Evolutionary conservation across 2,113 vertebrate species (phyloP), one percentile per base, ranked within the genome.

Genomic region (Callipepla squamata): DNA sequence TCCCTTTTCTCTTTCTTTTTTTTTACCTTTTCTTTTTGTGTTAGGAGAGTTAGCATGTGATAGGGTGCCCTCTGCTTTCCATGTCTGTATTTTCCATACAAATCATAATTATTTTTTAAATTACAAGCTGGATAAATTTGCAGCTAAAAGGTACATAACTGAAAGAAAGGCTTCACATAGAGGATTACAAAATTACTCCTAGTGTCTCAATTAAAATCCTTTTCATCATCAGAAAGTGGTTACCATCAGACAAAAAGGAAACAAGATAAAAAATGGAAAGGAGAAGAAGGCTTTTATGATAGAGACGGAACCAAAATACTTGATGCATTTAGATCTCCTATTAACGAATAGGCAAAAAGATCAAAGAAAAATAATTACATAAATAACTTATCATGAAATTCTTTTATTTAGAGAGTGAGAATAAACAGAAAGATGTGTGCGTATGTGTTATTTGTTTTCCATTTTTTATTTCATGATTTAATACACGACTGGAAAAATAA

Each of bases 11-110:
- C 13, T 26, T 51, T 13, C 25, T 25, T 12, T 23, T 7, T 51
- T 51, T 26, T 51, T 14, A 8, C 23, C 23, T 13, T 26, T 51
- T 51, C 50, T 53, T 53, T 50, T 15, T 53, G 89, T 92, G 76
- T 94, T 79, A 88, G 61, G 38, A 91, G 96, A 95, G 48, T 97
- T 97, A 95, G 53, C 76, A 93, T 97, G 98, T 95, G 97, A 97
- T 95, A 97, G 95, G 97, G 96, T 97, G 97, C 98, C 98, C 98
- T 97, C 98, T 97, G 94, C 98, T 98, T 98, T 98, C 97, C 97
- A 97, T 97, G 95, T 89, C 88, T 94, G 92, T 97, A 97, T 98
- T 97, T 97, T 97, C 85, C 92, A 82, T 94, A 74, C 75, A 92
- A 97, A 98, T 88, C 69, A 96, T 95, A 98, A 97, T 98, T 97